Base-by-base conservation (phyloP, 2,113 vertebrate species). In the Gavialis gangeticus region DNA sequence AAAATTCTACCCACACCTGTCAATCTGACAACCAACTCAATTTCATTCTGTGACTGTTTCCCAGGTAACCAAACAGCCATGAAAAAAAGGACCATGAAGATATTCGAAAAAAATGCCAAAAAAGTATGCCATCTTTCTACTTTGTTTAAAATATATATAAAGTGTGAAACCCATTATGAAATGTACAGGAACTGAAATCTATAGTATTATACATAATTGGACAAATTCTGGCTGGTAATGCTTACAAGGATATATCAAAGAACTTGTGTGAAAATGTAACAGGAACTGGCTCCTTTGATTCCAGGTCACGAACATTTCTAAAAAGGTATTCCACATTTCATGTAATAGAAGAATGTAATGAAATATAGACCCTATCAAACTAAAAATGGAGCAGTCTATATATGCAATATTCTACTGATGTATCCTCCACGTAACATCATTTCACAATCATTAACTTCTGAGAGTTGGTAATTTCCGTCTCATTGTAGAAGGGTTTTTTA, bases 231-330 rank as follows among this genome's bases (percentile, higher is more conserved):
- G 19, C 22, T 24, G 5, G 37, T 60, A 4, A 21, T 81, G 30
- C 71, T 37, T 24, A 81, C 63, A 81, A 54, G 2, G 14, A 2
- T 18, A 15, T 46, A 82, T 30, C 77, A n/a, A 66, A 75, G 60
- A 73, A 66, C 16, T 14, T 54, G 4, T 17, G 30, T 0, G 1
- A 21, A 80, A 71, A 66, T 10, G 64, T 80, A 19, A 5, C 27
- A 11, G 4, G 46, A 57, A 8, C 25, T 77, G 4, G 4, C 67
- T 86, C 6, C 0, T 0, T 30, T 55, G 12, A 64, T 46, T 76
- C 28, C 75, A 59, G 4, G 5, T 59, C 28, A 10, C 9, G 25
- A 69, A 75, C 11, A 3, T 17, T 75, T 58, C 27, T 62, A 12
- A 30, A 67, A 18, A 67, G 9, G 16, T 67, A 18, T 5, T 37